Evolutionary conservation across 1,140 invertebrate species (phyloP).

Genomic region (Bombus vancouverensis): DNA sequence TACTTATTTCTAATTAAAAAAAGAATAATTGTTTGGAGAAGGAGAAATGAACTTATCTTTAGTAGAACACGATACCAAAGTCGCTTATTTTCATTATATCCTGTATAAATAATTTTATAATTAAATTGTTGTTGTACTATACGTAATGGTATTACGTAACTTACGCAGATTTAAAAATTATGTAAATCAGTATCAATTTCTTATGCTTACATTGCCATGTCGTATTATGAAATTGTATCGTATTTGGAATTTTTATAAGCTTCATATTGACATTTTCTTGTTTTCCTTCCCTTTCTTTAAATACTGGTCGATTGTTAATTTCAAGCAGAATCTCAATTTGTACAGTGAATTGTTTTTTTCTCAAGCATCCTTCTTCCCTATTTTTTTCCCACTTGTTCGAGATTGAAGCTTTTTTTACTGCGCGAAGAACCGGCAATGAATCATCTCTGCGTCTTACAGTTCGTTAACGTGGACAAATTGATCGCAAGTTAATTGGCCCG

Average conservation of each 20-base stretch:
- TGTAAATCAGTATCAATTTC: background rate
- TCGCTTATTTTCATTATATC: too few relatives aligned
- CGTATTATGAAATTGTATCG: background rate
- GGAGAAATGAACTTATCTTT: too few relatives aligned
- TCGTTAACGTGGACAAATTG: conserved; percentile 53
- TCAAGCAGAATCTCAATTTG: conserved; percentile 4
- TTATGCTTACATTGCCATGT: background rate
- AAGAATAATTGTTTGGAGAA: too few relatives aligned
- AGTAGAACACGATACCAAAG: too few relatives aligned
- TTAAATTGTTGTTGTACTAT: too few relatives aligned
- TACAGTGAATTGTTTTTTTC: background rate
- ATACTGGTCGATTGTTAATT: background rate
- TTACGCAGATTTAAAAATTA: too few relatives aligned
- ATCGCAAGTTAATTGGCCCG: conserved; percentile 45
- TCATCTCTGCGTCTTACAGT: conserved; percentile 43
- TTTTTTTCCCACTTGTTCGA: background rate
- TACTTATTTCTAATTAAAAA: too few relatives aligned
- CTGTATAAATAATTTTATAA: too few relatives aligned
- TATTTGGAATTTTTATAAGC: too few relatives aligned
- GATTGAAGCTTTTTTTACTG: conserved; percentile 15
- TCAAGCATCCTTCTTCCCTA: background rate
- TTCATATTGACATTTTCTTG: background rate
- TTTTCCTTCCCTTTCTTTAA: background rate
- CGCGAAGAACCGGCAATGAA: conserved; percentile 37
- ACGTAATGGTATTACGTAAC: too few relatives aligned